Evolutionary conservation across 2,113 vertebrate genomes (phyloP), one percentile per base, ranked within the genome.

Genomic region (Ramphastos sulfuratus): DNA sequence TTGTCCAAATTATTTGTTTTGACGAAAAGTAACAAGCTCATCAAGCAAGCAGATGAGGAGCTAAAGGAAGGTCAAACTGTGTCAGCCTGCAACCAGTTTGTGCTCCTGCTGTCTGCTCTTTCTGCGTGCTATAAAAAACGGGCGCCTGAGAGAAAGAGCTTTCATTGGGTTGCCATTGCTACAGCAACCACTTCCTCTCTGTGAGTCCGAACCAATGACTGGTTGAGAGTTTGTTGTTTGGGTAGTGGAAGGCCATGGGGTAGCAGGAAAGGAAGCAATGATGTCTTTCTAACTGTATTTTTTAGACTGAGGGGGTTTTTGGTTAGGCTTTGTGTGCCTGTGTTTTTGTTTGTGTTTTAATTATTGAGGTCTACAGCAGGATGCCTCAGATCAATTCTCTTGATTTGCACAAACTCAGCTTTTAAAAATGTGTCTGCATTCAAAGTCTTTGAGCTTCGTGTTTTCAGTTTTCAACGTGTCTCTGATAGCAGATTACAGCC

Each of bases 1-100:
- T 96, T 94, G 55, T 48, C 55, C 64, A 64, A 95, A 91, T 95
- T 97, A 89, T 96, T 95, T 89, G 86, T 95, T 96, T 96, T 93
- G 93, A 74, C 91, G 74, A 84, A 92, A 95, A 96, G 85, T 90
- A 83, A 15, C 54, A 92, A 79, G 79, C 96, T 97, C 96, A 71
- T 91, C 94, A 91, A 94, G 83, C 65, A 82, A 87, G 93, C 93
- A 89, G 82, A 70, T 79, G 58, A 81, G 17, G 65, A 92, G 73
- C 77, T 88, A 92, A 54, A 55, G 90, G 92, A 85, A 94, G 89
- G 93, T 93, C 75, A 75, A 87, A 80, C 81, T 84, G 66, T 91
- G 93, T 89, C 20, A 24, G 87, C 64, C n/a, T 72, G 94, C 87
- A 85, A 19, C 76, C 44, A 58, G 31, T 69, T 16, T 61, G 50